phyloP scores from a whole-genome alignment of 2,888 invertebrate species.

The Drosophila meridiana region DNA sequence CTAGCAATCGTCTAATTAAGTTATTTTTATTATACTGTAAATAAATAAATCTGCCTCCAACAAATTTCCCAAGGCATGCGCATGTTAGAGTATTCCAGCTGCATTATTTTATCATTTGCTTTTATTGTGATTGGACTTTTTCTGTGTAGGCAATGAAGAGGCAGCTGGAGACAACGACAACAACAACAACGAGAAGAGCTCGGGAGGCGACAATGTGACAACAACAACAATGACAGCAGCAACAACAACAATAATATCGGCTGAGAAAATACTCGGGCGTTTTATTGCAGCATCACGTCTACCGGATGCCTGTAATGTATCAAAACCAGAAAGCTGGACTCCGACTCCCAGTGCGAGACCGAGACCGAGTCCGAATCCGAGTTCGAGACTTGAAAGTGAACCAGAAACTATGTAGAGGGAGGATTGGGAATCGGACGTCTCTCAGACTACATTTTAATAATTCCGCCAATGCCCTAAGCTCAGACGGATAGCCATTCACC shows the following conservation, averaged over 20 bases:
- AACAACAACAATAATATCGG: conserved; percentile 29
- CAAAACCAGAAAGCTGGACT: conserved; percentile 42
- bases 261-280: conserved; percentile 58
- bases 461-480: conserved; percentile 62
- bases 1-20: not conserved
- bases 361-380: conserved; percentile 24
- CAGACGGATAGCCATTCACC: conserved; percentile 55
- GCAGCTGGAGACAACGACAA: conserved; percentile 35
- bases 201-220: conserved; percentile 71
- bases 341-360: not conserved
- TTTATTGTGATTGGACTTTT: conserved; percentile 68
- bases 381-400: conserved; percentile 18
- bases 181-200: conserved; percentile 19
- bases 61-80: not conserved
- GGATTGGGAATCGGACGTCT: conserved; percentile 45
- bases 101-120: conserved; percentile 31
- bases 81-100: conserved; percentile 35
- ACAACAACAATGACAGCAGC: conserved; percentile 61
- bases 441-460: conserved; percentile 68
- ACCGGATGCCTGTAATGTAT: conserved; percentile 81
- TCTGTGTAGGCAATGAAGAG: conserved; percentile 64
- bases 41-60: not conserved
- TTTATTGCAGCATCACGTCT: conserved; percentile 81
- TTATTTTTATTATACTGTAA: not conserved
- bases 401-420: conserved; percentile 23